Evolutionary conservation across 2,113 vertebrate genomes (phyloP).

Genomic region (Hemichromis elongatus): DNA sequence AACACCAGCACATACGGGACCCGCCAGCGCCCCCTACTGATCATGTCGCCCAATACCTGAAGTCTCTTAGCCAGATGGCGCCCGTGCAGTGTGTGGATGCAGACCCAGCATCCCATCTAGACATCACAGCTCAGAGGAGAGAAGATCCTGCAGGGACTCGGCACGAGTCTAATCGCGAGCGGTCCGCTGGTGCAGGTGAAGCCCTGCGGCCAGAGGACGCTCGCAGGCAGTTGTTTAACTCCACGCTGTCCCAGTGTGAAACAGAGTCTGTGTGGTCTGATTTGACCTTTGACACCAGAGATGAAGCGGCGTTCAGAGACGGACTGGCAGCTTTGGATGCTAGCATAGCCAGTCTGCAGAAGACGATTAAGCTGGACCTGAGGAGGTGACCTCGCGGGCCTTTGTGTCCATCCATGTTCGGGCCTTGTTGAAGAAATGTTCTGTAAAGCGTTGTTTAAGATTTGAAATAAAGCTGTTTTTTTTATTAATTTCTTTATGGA

Average conservation of each 20-base stretch:
- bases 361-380: conserved; percentile 75
- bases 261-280: conserved; percentile 71
- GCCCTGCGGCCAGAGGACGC: not conserved
- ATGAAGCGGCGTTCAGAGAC: conserved; percentile 85
- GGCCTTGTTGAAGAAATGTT: not conserved
- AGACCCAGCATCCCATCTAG: accelerated
- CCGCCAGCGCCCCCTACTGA: not conserved
- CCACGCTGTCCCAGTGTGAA: conserved; percentile 66
- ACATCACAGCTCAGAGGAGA: not conserved
- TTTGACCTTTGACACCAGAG: conserved; percentile 84
- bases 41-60: conserved; percentile 23
- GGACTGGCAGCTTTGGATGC: conserved; percentile 89
- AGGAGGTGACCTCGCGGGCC: conserved; percentile 56
- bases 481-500: not conserved
- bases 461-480: not conserved
- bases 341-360: conserved; percentile 87
- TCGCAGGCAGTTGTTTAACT: conserved; percentile 1
- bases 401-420: accelerated
- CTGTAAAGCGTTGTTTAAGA: not conserved
- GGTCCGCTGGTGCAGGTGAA: accelerated
- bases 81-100: not conserved
- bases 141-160: conserved; percentile 48
- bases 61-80: conserved; percentile 8
- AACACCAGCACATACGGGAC: not conserved
- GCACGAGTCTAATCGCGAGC: accelerated